phyloP scores from a whole-genome alignment of 2,113 vertebrate genomes.

The Tonatia bakeri region DNA sequence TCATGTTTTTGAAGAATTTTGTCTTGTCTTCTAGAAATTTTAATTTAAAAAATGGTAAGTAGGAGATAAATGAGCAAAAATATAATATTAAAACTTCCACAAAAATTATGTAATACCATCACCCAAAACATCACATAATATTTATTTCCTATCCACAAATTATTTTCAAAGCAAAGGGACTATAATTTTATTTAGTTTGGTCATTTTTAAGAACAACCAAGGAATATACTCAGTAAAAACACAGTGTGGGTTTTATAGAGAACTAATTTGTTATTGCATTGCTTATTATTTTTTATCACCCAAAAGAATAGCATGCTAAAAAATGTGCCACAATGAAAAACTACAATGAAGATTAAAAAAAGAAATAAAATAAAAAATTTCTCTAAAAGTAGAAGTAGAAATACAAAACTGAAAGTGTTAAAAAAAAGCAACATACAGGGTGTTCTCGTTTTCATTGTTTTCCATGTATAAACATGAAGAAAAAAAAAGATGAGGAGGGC shows the following conservation, averaged over 20 bases:
- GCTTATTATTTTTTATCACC: neutral
- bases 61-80: neutral
- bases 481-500: neutral
- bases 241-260: neutral
- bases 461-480: neutral
- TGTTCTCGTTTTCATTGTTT: neutral
- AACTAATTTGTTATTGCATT: neutral
- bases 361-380: neutral
- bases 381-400: neutral
- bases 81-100: neutral
- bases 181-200: neutral
- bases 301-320: neutral
- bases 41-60: neutral
- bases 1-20: neutral
- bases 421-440: neutral
- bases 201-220: neutral
- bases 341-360: too few species aligned
- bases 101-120: neutral
- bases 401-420: neutral
- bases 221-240: neutral
- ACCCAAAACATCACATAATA: neutral
- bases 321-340: neutral
- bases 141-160: neutral
- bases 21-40: neutral
- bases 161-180: neutral